Base-by-base conservation (phyloP, 1,140 invertebrate species). In the Vanessa tameamea region DNA sequence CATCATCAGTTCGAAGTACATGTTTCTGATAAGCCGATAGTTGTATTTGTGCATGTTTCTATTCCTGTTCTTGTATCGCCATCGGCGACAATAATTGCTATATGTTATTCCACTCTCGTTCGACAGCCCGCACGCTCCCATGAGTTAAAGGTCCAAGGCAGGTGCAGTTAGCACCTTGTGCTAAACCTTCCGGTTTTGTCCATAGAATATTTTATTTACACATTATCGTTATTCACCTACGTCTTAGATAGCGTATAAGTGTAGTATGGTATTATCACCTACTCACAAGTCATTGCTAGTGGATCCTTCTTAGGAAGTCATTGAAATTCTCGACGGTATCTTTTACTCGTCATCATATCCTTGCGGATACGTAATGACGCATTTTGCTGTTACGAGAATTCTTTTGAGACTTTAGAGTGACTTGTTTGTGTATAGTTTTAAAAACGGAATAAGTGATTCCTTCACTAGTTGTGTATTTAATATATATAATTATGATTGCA, bases 101-200 rank as follows among this genome's bases (percentile, higher is more conserved):
- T 55, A 69, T 55, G 53, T 69, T 69, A 69, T 59, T 69, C 67
- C n/a, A 43, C 57, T 72, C 57, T 68, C 61, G 57, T 50, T 73
- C 53, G 48, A 65, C 67, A 68, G 64, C 20, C 50, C 64, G 63
- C 68, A 73, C 66, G 66, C 47, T 73, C 61, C 75, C 50, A 57
- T 57, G 69, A 73, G 77, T 73, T 75, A 69, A 73, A 73, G 75
- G 31, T 47, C 47, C 43, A 59, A 71, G 77, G 81, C 89, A 91
- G 89, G 83, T 91, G 88, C 75, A 55, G 64, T 75, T 73, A 81
- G 70, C 87, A 91, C 88, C 87, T 90, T 91, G 87, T 85, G 77
- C 73, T 71, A 77, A 81, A 78, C 83, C 85, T 88, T 89, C 87
- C 85, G 85, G 79, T 82, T 84, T 77, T 84, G 77, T 83, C 75